A percentile compares a stretch with the other conserved stretches of the same genome.
phyloP scores from a whole-genome alignment of 2,113 vertebrate genomes.

The Gavia stellata region DNA sequence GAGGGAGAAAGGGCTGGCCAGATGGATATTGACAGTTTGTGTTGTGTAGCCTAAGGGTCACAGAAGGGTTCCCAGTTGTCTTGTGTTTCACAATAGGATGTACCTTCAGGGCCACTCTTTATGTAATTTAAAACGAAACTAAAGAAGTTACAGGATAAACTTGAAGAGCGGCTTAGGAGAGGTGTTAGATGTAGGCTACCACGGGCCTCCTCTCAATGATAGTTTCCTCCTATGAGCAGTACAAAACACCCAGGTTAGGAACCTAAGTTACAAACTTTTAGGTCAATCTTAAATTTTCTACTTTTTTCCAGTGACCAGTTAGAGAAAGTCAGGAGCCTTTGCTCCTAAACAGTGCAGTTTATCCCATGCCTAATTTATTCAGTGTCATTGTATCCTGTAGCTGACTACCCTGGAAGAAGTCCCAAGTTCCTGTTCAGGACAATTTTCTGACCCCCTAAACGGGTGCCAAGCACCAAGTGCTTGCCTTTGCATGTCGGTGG shows the following conservation, averaged over 20 bases:
- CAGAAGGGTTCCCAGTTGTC: conserved; percentile 10
- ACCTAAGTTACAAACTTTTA: background rate
- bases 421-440: background rate
- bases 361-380: background rate
- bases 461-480: background rate
- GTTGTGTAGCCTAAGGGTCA: background rate
- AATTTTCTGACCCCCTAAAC: background rate
- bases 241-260: background rate
- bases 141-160: background rate
- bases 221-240: background rate
- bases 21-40: background rate
- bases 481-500: background rate
- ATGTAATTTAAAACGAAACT: background rate
- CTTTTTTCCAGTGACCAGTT: background rate
- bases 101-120: background rate
- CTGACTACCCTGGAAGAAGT: background rate
- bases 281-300: background rate
- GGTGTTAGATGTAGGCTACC: background rate
- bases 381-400: background rate
- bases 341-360: background rate
- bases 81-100: background rate
- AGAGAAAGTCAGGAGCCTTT: background rate
- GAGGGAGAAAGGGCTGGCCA: background rate
- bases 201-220: background rate
- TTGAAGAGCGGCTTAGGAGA: background rate